A percentile compares a stretch with the other conserved stretches of the same genome.
Evolutionary conservation across 2,797 vertebrate species (phyloP).

Genomic region (Acanthurus leucopareius): DNA sequence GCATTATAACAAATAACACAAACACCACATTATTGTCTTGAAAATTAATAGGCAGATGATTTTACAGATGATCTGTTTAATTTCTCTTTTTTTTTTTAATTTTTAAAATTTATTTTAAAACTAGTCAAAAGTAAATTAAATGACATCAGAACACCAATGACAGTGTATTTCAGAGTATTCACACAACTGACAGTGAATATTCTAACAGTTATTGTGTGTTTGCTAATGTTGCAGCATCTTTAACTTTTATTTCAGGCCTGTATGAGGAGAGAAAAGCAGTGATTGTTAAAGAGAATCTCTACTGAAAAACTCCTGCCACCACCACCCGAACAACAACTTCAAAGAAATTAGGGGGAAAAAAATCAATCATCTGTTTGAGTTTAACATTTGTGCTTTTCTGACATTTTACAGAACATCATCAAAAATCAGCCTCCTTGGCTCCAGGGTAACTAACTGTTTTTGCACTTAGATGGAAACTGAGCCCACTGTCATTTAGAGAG

Average conservation of each 20-base stretch:
- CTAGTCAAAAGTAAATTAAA: not conserved
- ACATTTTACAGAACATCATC: slow-evolving; percentile 62
- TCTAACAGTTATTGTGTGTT: not conserved
- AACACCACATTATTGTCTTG: not conserved
- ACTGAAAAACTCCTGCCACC: slow-evolving; percentile 10
- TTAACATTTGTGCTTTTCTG: slow-evolving; percentile 41
- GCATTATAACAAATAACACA: not conserved
- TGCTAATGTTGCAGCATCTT: not conserved
- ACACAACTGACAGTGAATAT: not conserved
- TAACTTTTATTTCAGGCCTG: too few species aligned
- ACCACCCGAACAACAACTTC: slow-evolving; percentile 34
- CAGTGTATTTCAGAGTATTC: not conserved
- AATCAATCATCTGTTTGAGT: slow-evolving; percentile 53
- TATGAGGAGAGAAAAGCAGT: not conserved
- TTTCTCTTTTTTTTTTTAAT: not conserved
- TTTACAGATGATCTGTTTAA: too few species aligned
- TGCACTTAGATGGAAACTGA: slow-evolving; percentile 29
- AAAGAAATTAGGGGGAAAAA: not conserved
- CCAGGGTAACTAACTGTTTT: slow-evolving; percentile 42
- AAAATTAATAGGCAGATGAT: not conserved
- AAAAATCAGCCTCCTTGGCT: slow-evolving; percentile 30
- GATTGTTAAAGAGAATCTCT: slow-evolving; percentile 4
- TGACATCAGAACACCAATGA: not conserved
- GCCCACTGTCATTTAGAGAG: slow-evolving; percentile 54
- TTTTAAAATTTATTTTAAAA: not conserved